Evolutionary conservation across 2,797 vertebrate species (phyloP).

Genomic region (Hydrolagus colliei): DNA sequence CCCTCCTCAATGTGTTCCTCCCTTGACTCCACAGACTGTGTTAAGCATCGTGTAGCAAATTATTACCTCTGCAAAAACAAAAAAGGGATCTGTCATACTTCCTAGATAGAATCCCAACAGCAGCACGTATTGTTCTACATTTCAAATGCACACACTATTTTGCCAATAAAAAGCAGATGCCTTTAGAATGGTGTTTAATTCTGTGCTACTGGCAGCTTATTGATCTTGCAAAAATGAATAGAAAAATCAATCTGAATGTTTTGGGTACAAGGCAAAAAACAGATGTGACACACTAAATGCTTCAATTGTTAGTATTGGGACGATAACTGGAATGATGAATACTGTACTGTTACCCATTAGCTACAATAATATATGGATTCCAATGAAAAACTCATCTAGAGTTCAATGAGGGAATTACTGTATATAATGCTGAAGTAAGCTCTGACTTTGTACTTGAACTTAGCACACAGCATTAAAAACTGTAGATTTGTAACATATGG

Average conservation of each 20-base stretch:
- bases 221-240: slow-evolving; percentile 45
- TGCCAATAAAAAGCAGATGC: not conserved
- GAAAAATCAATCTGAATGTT: slow-evolving; percentile 36
- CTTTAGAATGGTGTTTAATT: not conserved
- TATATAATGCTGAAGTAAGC: not conserved
- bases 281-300: not conserved
- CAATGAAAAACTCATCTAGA: not conserved
- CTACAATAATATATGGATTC: slow-evolving; percentile 37
- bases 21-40: no score
- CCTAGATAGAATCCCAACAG: no score
- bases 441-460: not conserved
- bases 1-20: no score
- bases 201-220: slow-evolving; percentile 34
- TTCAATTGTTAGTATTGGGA: not conserved
- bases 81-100: no score
- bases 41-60: no score
- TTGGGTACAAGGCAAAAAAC: slow-evolving; percentile 39
- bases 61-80: no score
- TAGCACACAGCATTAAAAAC: not conserved
- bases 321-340: slow-evolving; percentile 37
- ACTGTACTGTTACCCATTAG: slow-evolving; percentile 38
- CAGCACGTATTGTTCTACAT: no score
- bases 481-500: not conserved
- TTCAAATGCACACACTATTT: not conserved
- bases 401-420: not conserved